These are phyloP conservation scores for Mus spretus DNA, from an alignment of 2,797 vertebrate species.

Conservation along the genomic window DNA sequence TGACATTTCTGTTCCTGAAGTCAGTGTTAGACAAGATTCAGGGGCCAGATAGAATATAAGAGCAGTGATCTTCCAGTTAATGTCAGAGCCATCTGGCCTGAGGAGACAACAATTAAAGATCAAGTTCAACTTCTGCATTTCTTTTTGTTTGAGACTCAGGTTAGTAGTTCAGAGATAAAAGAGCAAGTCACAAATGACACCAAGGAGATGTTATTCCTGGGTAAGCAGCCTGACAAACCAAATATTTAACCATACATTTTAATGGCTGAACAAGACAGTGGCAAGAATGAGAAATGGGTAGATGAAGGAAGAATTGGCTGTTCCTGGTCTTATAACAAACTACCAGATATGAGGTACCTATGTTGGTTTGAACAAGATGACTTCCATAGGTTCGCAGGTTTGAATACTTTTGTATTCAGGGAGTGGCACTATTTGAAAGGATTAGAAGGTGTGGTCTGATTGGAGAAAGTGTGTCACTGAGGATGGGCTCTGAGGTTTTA, in stretches of 20 bases:
- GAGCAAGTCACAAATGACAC: not conserved
- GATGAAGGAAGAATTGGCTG: not conserved
- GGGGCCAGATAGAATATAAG: not conserved
- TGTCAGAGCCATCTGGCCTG: not conserved
- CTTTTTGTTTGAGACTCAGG: conserved; percentile 56
- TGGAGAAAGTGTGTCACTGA: not conserved
- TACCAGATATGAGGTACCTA: too few relatives aligned
- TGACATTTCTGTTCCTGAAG: conserved; percentile 66
- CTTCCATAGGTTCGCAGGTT: not conserved
- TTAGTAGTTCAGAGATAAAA: conserved; percentile 8
- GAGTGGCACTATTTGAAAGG: not conserved
- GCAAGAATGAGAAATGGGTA: not conserved
- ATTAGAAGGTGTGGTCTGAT: not conserved
- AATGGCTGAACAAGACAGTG: not conserved
- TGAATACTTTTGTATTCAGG: not conserved
- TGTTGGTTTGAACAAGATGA: not conserved
- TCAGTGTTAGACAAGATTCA: conserved; percentile 51
- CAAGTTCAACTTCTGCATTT: not conserved
- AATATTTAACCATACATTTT: not conserved
- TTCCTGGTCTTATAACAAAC: not conserved
- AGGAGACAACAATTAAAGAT: not conserved
- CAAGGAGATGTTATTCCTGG: not conserved
- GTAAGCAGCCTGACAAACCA: not conserved
- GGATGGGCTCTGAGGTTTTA: not conserved
- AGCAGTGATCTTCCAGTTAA: not conserved